phyloP scores from a whole-genome alignment of 2,797 vertebrate genomes.

The Hypotaenidia philippensis region DNA sequence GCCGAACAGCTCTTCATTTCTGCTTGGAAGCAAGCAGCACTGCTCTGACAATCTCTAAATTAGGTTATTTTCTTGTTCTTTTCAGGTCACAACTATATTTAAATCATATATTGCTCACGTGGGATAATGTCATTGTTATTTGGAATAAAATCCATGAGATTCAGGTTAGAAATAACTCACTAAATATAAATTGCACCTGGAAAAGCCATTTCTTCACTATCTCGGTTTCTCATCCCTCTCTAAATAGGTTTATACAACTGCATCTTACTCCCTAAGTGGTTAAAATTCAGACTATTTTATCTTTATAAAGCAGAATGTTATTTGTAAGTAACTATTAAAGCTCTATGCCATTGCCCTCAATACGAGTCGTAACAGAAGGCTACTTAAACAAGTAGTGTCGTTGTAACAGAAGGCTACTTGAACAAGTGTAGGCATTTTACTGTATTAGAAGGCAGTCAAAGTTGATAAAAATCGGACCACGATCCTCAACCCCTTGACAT shows the following conservation, averaged over 20 bases:
- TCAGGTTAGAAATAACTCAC: not conserved
- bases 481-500: not conserved
- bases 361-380: not conserved
- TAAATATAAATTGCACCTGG: not conserved
- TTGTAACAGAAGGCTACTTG: not conserved
- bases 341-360: not conserved
- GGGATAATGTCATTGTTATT: not conserved
- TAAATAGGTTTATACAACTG: not conserved
- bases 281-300: not conserved
- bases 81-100: not conserved
- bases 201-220: not conserved
- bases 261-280: not conserved
- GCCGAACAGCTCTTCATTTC: not conserved
- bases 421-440: not conserved
- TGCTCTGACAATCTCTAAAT: not conserved
- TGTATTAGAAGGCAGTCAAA: not conserved
- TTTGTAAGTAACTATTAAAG: not conserved
- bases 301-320: not conserved
- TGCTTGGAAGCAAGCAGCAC: not conserved
- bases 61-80: not conserved
- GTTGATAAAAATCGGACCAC: not conserved
- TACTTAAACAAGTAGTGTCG: not conserved
- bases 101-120: not conserved
- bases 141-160: not conserved
- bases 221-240: not conserved